A percentile compares a stretch with the other conserved stretches of the same genome.
Evolutionary conservation across 2,888 invertebrate species (phyloP).

Genomic region (Scaptomyza tumidula): DNA sequence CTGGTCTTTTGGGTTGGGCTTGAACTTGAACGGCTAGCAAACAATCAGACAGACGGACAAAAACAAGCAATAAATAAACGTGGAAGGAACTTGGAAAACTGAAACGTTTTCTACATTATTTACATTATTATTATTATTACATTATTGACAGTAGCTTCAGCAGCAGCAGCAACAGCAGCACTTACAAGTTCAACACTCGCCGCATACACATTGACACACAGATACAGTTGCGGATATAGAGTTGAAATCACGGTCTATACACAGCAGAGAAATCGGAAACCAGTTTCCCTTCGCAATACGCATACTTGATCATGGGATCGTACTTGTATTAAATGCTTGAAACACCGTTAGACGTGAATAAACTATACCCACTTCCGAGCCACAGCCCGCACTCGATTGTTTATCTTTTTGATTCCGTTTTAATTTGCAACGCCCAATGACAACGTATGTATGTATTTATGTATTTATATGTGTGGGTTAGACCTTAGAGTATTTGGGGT

Average conservation of each 20-base stretch:
- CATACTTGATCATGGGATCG: constrained; percentile 26
- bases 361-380: constrained; percentile 63
- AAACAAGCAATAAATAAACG: constrained; percentile 21
- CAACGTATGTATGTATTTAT: constrained; percentile 17
- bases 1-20: constrained; percentile 74
- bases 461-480: background rate
- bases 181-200: constrained; percentile 62
- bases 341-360: constrained; percentile 72
- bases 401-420: constrained; percentile 50
- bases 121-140: too few relatives aligned
- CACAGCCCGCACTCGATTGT: constrained; percentile 35
- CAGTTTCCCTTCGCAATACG: constrained; percentile 69
- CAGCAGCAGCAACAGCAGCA: constrained; percentile 25
- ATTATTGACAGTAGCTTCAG: constrained; percentile 9
- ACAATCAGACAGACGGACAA: constrained; percentile 9
- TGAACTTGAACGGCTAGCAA: constrained; percentile 67
- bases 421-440: constrained; percentile 56
- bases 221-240: constrained; percentile 14
- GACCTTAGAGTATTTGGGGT: constrained; percentile 6
- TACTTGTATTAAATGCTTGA: constrained; percentile 25
- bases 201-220: constrained; percentile 36
- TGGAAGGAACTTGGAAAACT: constrained; percentile 64
- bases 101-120: constrained; percentile 21
- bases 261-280: constrained; percentile 37
- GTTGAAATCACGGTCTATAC: constrained; percentile 34